Percentiles rank a stretch among this genome's conserved stretches.
These are phyloP conservation scores for Brachionus calyciflorus DNA, from an alignment of 1,140 invertebrate species.

Conservation along the genomic window DNA sequence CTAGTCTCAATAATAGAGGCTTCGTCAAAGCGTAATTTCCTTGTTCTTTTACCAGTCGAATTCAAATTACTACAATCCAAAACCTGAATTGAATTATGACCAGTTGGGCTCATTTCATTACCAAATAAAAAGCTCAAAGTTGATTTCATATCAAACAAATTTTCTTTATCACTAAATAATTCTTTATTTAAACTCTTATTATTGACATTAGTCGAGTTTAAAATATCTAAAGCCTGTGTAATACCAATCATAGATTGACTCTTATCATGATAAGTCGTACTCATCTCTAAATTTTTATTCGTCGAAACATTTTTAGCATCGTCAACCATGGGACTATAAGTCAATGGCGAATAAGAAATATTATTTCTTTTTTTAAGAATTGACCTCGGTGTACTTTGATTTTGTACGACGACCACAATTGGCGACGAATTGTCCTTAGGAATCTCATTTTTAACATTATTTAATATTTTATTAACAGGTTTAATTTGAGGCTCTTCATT, in stretches of 20 bases:
- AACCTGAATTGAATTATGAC: neutral
- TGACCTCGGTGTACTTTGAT: slow-evolving; percentile 8
- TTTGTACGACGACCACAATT: neutral
- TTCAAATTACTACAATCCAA: neutral
- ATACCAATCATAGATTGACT: slow-evolving; percentile 8
- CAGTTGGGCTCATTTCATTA: neutral
- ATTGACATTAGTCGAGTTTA: neutral
- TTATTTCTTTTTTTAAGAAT: slow-evolving; percentile 6
- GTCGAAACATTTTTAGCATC: neutral
- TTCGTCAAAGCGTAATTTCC: slow-evolving; percentile 5
- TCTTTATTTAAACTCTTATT: too few species aligned
- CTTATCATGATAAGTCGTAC: neutral
- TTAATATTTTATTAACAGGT: neutral
- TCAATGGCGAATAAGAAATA: neutral
- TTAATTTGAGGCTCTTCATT: neutral
- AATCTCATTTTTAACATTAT: neutral
- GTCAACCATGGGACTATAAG: neutral
- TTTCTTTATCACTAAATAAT: neutral
- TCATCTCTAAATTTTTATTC: neutral
- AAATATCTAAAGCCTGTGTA: slow-evolving; percentile 19
- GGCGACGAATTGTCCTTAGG: neutral
- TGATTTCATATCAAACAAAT: slow-evolving; percentile 29
- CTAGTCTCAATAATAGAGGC: slow-evolving; percentile 10
- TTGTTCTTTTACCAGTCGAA: neutral
- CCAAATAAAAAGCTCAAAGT: neutral